Base-by-base conservation (phyloP, 2,888 invertebrate species). In the Synanthedon myopaeformis region DNA sequence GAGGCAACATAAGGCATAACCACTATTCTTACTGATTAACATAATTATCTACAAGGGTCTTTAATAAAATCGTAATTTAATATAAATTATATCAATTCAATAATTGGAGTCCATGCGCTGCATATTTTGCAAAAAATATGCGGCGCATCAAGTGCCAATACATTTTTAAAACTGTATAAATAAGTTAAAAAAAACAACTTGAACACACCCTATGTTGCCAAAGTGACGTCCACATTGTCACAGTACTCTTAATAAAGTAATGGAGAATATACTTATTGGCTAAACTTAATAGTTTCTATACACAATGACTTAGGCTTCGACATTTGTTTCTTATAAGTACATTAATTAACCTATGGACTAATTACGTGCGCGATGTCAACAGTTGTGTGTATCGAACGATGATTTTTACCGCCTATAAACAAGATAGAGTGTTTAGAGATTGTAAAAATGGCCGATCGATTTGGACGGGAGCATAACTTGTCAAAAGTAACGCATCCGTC, bases 301-400 rank as follows among this genome's bases (percentile, higher is more conserved):
- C 85, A 87, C 83, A 86, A 87, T 87, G 87, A 87, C 87, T 87
- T 87, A 87, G 87, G 84, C 80, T 87, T 85, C 86, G 85, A 87
- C 86, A 82, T 79, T 83, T 83, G 82, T 84, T 84, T 79, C 86
- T 80, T 86, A 87, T 84, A 86, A 84, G 84, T 85, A 86, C 80
- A 77, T 76, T 75, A 69, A 73, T 76, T 74, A 77, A 74, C 74
- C 79, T 86, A 84, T 70, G 72, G 79, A 82, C 80, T 83, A 84
- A 81, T 69, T 72, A 81, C 76, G 82, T 83, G 84, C 79, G 83
- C 75, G 79, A 74, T 77, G 69, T 67, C 41, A 41, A 72, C 63
- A 70, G 59, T 67, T 72, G 69, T 60, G 65, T 57, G 41, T 45
- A 49, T 52, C 71, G 74, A 69, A 61, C 62, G 35, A 65, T 62